Evolutionary conservation across 2,113 vertebrate genomes (phyloP).

Genomic region (Ellobius talpinus): DNA sequence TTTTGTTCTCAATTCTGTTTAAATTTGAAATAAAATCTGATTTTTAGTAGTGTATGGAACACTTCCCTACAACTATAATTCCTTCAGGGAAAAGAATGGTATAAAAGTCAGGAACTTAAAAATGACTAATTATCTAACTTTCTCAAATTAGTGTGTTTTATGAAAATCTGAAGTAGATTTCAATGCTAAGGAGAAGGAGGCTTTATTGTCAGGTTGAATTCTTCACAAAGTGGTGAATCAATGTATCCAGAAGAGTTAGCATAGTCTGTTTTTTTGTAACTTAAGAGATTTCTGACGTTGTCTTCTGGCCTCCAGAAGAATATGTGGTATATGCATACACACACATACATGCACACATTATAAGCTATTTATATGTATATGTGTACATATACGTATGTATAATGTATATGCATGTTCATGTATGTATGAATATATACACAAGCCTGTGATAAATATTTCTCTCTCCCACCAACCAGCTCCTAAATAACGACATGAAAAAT

Average conservation of each 20-base stretch:
- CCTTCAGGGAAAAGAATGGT: background rate
- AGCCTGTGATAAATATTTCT: background rate
- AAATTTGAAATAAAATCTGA: background rate
- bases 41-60: conserved; percentile 5
- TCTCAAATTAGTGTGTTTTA: conserved; percentile 31
- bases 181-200: background rate
- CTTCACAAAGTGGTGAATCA: background rate
- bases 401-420: background rate
- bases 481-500: background rate
- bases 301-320: background rate
- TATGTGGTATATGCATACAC: background rate
- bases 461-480: background rate
- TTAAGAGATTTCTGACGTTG: background rate
- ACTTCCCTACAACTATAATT: background rate
- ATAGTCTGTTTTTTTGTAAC: conserved; percentile 30
- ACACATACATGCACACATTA: background rate
- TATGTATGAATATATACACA: background rate
- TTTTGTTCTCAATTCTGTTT: conserved; percentile 6
- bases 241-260: background rate
- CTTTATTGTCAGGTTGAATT: conserved; percentile 4
- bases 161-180: background rate
- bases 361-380: background rate
- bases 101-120: conserved; percentile 34
- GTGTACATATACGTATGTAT: background rate
- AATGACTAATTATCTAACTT: background rate